Conservation (phyloP, 1,140 invertebrate genomes). For the Penaeus indicus region DNA sequence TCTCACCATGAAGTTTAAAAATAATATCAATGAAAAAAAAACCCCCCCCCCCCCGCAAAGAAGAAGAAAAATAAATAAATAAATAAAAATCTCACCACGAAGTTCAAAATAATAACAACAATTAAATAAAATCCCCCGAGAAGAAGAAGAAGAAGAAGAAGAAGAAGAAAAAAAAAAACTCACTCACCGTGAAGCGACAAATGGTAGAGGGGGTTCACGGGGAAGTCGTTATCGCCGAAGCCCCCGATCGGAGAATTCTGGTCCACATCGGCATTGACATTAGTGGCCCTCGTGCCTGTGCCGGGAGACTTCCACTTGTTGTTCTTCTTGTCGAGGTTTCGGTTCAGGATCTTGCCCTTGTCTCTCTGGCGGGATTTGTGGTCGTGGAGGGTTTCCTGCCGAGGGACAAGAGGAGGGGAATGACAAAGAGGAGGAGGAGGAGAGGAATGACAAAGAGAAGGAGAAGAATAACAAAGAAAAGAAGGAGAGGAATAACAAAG, state of each 20-base stretch:
- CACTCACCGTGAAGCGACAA: slow-evolving; percentile 32
- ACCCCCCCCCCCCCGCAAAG: too few relatives aligned
- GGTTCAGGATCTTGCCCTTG: slow-evolving; percentile 56
- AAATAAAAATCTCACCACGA: too few relatives aligned
- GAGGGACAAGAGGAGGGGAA: too few relatives aligned
- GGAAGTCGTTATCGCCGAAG: slow-evolving; percentile 43
- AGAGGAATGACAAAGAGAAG: too few relatives aligned
- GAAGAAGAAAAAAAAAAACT: not conserved
- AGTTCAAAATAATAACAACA: too few relatives aligned
- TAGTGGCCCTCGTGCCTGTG: not conserved
- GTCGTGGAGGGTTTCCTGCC: slow-evolving; percentile 43
- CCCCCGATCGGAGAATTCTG: slow-evolving; percentile 21
- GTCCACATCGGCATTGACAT: slow-evolving; percentile 40
- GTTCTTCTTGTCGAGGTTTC: slow-evolving; percentile 52
- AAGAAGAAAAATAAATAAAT: too few relatives aligned
- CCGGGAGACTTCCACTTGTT: slow-evolving; percentile 54
- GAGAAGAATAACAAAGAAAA: too few relatives aligned
- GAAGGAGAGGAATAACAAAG: too few relatives aligned
- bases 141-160: not conserved
- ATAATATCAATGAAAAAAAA: too few relatives aligned
- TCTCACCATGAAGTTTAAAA: too few relatives aligned
- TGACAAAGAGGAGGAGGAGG: too few relatives aligned
- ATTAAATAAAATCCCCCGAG: not conserved
- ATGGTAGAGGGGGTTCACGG: slow-evolving; percentile 50
- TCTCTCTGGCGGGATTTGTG: slow-evolving; percentile 52